Conservation (phyloP, 2,888 invertebrate species). For the Tridacna gigas region DNA sequence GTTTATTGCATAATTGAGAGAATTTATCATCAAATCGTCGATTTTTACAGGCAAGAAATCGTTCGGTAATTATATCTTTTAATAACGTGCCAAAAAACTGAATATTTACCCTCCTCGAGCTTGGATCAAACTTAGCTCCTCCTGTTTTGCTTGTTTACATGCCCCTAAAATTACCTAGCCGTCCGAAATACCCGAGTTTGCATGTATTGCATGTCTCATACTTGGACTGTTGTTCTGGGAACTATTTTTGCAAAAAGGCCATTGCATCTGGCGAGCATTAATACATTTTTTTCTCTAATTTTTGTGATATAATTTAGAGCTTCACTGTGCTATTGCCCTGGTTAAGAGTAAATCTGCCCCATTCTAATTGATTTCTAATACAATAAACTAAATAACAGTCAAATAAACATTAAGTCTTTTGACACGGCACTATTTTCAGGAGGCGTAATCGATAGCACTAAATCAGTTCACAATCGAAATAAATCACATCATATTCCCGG, state of each 20-base stretch:
- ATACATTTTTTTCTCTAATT: no score
- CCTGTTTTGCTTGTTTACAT: no score
- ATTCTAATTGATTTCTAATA: slow-evolving; percentile 33
- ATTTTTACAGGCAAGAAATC: slow-evolving; percentile 18
- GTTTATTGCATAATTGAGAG: slow-evolving; percentile 24
- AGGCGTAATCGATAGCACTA: slow-evolving; percentile 28
- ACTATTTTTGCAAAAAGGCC: no score
- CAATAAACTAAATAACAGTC: slow-evolving; percentile 33
- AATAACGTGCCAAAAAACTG: slow-evolving; percentile 21
- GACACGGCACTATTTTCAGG: slow-evolving; percentile 24
- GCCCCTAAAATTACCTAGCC: no score
- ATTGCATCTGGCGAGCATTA: no score
- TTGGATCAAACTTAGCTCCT: slow-evolving; percentile 7
- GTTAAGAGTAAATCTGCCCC: not conserved
- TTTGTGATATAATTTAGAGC: no score
- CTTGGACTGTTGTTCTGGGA: no score
- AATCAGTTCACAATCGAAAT: slow-evolving; percentile 25
- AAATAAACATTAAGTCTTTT: slow-evolving; percentile 33
- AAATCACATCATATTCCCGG: slow-evolving; percentile 27
- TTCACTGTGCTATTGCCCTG: no score
- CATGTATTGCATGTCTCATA: no score
- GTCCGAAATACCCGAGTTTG: no score
- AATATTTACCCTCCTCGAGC: slow-evolving; percentile 15
- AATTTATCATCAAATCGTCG: slow-evolving; percentile 14
- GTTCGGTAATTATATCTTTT: slow-evolving; percentile 31